Evolutionary conservation across 2,888 invertebrate species (phyloP).

Genomic region (Arrhopalites spinosus): DNA sequence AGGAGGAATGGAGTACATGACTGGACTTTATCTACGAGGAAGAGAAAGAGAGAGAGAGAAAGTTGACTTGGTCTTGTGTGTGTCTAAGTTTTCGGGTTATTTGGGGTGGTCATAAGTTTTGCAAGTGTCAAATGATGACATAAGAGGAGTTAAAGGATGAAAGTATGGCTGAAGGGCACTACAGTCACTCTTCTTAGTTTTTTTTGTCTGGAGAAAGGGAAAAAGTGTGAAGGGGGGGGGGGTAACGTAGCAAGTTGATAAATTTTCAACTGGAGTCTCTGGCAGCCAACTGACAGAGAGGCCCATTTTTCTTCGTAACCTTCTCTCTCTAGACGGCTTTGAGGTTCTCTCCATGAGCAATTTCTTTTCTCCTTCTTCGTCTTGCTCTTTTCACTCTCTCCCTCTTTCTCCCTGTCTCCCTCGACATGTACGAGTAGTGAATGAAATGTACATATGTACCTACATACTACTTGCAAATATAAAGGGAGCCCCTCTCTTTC

Average conservation of each 20-base stretch:
- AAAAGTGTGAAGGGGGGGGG: constrained; percentile 26
- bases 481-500: too few relatives aligned
- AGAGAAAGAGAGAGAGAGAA: background rate
- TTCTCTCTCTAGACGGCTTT: constrained; percentile 12
- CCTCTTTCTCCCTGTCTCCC: background rate
- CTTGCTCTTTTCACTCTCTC: constrained; percentile 21
- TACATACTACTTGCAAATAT: too few relatives aligned
- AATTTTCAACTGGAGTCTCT: constrained; percentile 33
- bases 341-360: constrained; percentile 34
- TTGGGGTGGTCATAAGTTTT: constrained; percentile 29
- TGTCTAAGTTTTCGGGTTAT: constrained; percentile 22
- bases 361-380: constrained; percentile 24
- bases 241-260: constrained; percentile 36
- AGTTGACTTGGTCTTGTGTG: background rate
- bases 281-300: constrained; percentile 36
- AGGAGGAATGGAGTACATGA: background rate
- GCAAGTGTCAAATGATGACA: constrained; percentile 38
- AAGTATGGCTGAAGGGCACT: constrained; percentile 26
- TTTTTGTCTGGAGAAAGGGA: background rate
- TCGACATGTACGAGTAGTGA: background rate
- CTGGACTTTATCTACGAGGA: background rate
- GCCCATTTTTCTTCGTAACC: background rate
- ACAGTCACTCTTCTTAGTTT: background rate
- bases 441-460: too few relatives aligned
- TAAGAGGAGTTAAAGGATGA: constrained; percentile 33